These are phyloP conservation scores for Daktulosphaira vitifoliae DNA, from an alignment of 1,140 invertebrate genomes.

Conservation along the genomic window DNA sequence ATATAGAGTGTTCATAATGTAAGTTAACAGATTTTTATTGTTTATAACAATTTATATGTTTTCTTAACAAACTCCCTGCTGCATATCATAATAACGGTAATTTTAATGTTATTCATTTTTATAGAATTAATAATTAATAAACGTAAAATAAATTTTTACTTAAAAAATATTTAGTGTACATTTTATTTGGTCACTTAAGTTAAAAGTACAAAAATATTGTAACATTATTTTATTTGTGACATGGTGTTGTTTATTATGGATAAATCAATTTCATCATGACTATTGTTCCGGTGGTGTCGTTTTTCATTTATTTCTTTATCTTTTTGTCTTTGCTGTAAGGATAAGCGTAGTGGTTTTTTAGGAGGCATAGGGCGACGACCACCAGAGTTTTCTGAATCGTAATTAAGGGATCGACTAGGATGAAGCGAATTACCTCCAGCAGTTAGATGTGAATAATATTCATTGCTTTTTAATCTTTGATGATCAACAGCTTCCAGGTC, in stretches of 20 bases:
- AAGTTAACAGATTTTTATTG: no score
- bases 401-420: conserved; percentile 8
- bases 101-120: no score
- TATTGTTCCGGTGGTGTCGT: not conserved
- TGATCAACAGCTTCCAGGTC: not conserved
- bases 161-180: no score
- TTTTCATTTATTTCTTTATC: not conserved
- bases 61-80: no score
- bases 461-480: conserved; percentile 6
- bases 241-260: conserved; percentile 23
- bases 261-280: not conserved
- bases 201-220: no score
- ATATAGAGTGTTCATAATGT: no score
- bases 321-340: conserved; percentile 53
- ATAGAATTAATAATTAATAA: no score
- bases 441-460: conserved; percentile 21
- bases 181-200: no score
- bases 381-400: conserved; percentile 32
- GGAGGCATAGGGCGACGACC: conserved; percentile 59
- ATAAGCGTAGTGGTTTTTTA: conserved; percentile 70
- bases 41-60: no score
- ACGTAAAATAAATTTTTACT: no score
- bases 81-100: no score
- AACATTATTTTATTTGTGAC: not conserved
- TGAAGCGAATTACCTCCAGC: not conserved